These are phyloP conservation scores for Columba livia DNA, from an alignment of 2,113 vertebrate genomes.

Conservation along the genomic window DNA sequence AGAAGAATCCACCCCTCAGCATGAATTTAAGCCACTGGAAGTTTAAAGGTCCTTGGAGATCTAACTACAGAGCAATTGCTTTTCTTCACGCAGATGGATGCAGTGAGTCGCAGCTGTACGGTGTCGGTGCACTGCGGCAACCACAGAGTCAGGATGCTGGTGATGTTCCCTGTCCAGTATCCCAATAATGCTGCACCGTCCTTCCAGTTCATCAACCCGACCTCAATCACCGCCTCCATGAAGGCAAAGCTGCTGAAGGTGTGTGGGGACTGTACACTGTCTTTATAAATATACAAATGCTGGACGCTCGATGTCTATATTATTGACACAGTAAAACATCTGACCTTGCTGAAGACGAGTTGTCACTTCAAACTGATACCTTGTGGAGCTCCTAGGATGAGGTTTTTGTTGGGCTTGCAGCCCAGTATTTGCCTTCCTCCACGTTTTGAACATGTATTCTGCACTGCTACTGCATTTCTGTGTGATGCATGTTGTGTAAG, in stretches of 20 bases:
- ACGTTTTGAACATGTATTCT: background rate
- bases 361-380: background rate
- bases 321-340: background rate
- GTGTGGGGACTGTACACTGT: background rate
- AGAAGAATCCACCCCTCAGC: background rate
- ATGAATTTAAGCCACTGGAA: background rate
- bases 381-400: background rate
- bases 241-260: conserved; percentile 97
- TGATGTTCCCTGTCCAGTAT: conserved; percentile 94
- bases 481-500: background rate
- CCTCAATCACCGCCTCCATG: conserved; percentile 91
- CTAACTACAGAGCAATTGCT: background rate
- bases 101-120: conserved; percentile 88
- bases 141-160: conserved; percentile 91
- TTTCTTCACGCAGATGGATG: conserved; percentile 87
- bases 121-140: conserved; percentile 91
- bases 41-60: background rate
- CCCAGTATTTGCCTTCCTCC: background rate
- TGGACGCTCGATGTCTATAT: background rate
- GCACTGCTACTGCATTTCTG: background rate
- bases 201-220: conserved; percentile 95
- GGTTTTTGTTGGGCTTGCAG: background rate
- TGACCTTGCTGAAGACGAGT: background rate
- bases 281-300: background rate
- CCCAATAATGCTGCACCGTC: conserved; percentile 94